Evolutionary conservation across 2,888 invertebrate species (phyloP).

Genomic region (Oscheius sp.): DNA sequence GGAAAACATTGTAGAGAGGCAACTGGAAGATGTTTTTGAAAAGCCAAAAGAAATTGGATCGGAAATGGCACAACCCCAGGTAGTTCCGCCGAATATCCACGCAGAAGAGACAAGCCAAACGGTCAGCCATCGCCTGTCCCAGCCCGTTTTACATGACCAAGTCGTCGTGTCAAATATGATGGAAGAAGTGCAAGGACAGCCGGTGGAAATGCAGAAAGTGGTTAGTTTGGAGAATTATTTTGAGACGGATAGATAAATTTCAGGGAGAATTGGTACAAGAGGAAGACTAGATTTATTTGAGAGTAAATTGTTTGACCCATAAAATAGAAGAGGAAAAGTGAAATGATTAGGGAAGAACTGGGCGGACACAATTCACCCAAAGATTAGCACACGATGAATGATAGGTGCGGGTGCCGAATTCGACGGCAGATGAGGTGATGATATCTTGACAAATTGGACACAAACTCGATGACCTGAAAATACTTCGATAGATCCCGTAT

Average conservation of each 20-base stretch:
- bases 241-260: neutral
- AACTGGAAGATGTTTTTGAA: neutral
- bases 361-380: constrained; percentile 65
- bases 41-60: constrained; percentile 15
- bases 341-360: constrained; percentile 51
- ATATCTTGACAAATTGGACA: constrained; percentile 57
- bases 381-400: constrained; percentile 67
- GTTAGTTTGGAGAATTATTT: neutral
- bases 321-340: neutral
- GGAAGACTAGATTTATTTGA: neutral
- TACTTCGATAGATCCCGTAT: neutral
- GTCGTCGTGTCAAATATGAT: constrained; percentile 1
- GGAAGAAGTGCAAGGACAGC: no score
- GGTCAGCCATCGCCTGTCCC: constrained; percentile 9
- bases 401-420: constrained; percentile 56
- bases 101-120: constrained; percentile 10
- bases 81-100: constrained; percentile 14
- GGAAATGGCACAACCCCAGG: constrained; percentile 13
- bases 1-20: no score
- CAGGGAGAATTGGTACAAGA: constrained; percentile 19
- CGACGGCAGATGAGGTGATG: constrained; percentile 39
- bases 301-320: neutral
- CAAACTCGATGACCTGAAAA: constrained; percentile 35
- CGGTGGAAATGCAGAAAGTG: constrained; percentile 27
- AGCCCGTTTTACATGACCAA: constrained; percentile 28